phyloP scores from a whole-genome alignment of 2,113 vertebrate genomes.

The Ophthalmolycus amberensis region DNA sequence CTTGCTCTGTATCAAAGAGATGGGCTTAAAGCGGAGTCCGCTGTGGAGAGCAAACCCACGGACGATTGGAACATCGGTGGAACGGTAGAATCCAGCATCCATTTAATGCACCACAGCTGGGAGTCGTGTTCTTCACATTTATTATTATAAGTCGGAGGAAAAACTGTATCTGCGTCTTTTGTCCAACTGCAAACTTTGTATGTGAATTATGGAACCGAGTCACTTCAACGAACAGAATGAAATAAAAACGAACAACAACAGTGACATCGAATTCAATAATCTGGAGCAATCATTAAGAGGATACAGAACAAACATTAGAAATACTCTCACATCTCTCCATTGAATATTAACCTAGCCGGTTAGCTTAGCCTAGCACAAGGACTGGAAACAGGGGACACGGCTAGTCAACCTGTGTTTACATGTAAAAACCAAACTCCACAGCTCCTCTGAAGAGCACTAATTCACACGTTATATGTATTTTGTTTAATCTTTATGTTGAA shows the following conservation, averaged over 20 bases:
- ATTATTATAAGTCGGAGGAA: not conserved
- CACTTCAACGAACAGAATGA: not conserved
- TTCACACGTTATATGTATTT: not conserved
- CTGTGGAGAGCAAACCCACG: not conserved
- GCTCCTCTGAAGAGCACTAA: not conserved
- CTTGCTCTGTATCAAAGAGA: conserved; percentile 68
- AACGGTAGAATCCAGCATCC: not conserved
- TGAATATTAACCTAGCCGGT: not conserved
- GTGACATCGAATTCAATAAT: not conserved
- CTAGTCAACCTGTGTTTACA: not conserved
- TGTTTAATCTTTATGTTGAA: not conserved
- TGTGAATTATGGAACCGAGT: not conserved
- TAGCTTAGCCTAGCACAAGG: not conserved
- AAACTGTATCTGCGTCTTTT: not conserved
- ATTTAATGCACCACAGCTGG: not conserved
- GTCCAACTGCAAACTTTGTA: not conserved
- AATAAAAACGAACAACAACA: not conserved
- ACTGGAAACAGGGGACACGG: not conserved
- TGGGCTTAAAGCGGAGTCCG: conserved; percentile 24
- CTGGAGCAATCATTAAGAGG: not conserved
- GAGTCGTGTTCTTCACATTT: not conserved
- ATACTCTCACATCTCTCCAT: not conserved
- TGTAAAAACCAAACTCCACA: not conserved
- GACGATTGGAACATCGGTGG: not conserved
- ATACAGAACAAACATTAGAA: not conserved